Conservation (phyloP, 2,888 invertebrate species). For the Autographa pulchrina region DNA sequence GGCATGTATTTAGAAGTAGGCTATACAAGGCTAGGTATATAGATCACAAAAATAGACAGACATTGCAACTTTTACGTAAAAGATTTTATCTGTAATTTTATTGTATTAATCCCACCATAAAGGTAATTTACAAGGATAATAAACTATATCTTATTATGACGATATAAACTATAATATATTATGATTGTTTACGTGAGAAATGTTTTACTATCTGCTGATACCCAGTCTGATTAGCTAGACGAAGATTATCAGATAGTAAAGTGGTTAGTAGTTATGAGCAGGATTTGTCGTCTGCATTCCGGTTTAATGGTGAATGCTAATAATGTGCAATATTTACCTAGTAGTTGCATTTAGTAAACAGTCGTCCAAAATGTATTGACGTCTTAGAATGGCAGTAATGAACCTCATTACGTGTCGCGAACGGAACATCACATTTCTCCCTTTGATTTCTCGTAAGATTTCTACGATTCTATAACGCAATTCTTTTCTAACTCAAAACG, state of each 20-base stretch:
- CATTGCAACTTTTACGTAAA: background rate
- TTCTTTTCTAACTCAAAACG: too few species aligned
- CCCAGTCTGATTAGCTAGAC: background rate
- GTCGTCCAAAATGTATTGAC: background rate
- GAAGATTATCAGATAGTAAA: constrained; percentile 7
- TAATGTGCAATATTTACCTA: constrained; percentile 19
- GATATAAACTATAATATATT: constrained; percentile 5
- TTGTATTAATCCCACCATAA: background rate
- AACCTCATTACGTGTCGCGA: too few species aligned
- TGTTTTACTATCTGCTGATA: constrained; percentile 11
- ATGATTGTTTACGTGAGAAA: constrained; percentile 26
- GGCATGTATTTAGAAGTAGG: background rate
- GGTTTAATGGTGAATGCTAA: background rate
- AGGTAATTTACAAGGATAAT: constrained; percentile 15
- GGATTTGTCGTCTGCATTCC: constrained; percentile 20
- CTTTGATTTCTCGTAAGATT: too few species aligned
- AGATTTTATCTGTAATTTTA: background rate
- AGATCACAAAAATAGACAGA: background rate
- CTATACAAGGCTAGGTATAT: background rate
- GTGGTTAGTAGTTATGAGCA: constrained; percentile 13
- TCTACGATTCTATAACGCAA: too few species aligned
- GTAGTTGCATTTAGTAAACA: background rate
- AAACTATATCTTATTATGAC: constrained; percentile 7
- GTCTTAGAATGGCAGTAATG: background rate
- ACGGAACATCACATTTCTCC: too few species aligned